Base-by-base conservation (phyloP, 1,140 invertebrate genomes). In the Musca vetustissima region DNA sequence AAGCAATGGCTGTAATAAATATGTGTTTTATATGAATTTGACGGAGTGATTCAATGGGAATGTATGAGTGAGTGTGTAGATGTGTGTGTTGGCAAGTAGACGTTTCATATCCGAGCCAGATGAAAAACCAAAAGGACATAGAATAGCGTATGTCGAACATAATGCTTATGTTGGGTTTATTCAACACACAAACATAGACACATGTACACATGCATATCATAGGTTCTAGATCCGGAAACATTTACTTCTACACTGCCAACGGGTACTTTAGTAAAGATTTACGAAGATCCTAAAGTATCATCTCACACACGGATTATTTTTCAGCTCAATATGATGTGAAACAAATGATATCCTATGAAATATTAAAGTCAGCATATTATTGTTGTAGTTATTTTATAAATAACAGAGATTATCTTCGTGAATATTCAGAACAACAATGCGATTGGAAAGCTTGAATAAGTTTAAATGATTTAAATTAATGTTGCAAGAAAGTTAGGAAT, bases 1-100 rank as follows among this genome's bases (percentile, higher is more conserved):
- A 61, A 61, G 57, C 57, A 61, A 61, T 61, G 57, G 19, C 57
- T 61, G 19, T 61, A 61, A 61, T 61, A 61, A 61, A 61, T 61
- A 61, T 32, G 57, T 43, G 57, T 61, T 61, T 22, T 61, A 21
- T 61, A 57, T 57, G 36, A 43, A 43, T 43, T 43, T 43, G 36
- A 43, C 36, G 36, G 36, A 43, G 36, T 13, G 36, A 2, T 13
- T 43, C 11, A 32, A n/a, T n/a, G n/a, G 28, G 28, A 28, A 8
- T 28, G 36, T 43, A 11, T 8, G 1, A 43, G 36, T 57, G 22
- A 28, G 53, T n/a, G 11, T 24, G n/a, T 61, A 11, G 4, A 3
- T 61, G 28, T 21, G 17, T 36, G 55, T 59, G 11, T 57, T 9
- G 24, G 53, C 25, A 14, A 25, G 53, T 28, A 28, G 13, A 13